Conservation (phyloP, 2,113 vertebrate species). For the Atractosteus spatula region DNA sequence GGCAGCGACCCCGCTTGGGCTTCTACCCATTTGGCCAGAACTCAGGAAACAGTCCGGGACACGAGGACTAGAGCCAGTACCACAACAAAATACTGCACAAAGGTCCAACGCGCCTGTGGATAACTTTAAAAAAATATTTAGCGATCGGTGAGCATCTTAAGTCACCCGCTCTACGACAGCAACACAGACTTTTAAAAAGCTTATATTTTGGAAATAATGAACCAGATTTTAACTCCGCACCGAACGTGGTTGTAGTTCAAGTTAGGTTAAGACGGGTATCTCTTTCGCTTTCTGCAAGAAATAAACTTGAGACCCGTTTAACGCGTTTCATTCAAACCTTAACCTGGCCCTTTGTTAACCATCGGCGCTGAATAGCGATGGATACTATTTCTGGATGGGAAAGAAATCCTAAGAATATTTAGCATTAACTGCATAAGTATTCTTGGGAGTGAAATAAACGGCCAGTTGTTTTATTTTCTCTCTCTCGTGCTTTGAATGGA, state of each 20-base stretch:
- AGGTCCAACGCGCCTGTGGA: slow-evolving; percentile 69
- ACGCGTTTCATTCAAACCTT: background rate
- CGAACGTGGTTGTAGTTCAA: too few relatives aligned
- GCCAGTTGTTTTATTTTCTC: slow-evolving; percentile 47
- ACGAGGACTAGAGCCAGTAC: slow-evolving; percentile 63
- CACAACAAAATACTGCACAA: slow-evolving; percentile 63
- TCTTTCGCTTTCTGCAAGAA: too few relatives aligned
- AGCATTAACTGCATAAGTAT: slow-evolving; percentile 54
- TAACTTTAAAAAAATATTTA: slow-evolving; percentile 56
- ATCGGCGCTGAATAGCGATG: too few relatives aligned
- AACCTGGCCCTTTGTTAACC: background rate
- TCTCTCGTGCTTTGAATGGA: slow-evolving; percentile 35
- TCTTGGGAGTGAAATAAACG: slow-evolving; percentile 49
- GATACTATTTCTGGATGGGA: too few relatives aligned
- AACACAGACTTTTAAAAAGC: slow-evolving; percentile 42
- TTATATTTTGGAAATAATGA: too few relatives aligned
- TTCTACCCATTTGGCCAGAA: slow-evolving; percentile 64
- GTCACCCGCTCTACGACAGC: slow-evolving; percentile 56
- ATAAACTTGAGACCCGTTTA: background rate
- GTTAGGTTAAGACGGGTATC: too few relatives aligned
- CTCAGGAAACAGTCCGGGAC: slow-evolving; percentile 56
- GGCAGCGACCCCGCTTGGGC: slow-evolving; percentile 55
- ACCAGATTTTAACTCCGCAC: too few relatives aligned
- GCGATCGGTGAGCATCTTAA: slow-evolving; percentile 54
- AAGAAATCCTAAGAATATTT: slow-evolving; percentile 43